Conservation (phyloP, 2,113 vertebrate species). For the Colossoma macropomum region DNA sequence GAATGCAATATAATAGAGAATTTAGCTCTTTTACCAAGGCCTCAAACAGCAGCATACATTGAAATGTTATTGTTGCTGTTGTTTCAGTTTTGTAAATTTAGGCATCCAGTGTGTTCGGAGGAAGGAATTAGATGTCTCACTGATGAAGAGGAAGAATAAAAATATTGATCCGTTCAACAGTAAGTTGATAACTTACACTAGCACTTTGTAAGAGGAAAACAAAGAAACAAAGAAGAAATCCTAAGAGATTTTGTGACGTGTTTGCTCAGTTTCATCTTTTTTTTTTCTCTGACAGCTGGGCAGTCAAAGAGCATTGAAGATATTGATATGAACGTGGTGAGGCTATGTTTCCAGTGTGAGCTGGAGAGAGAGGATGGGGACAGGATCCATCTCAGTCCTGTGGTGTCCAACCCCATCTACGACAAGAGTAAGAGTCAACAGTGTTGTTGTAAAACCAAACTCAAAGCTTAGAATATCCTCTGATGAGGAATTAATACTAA, state of each 20-base stretch:
- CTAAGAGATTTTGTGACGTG: background rate
- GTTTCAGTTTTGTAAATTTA: conserved; percentile 86
- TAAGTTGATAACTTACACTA: conserved; percentile 60
- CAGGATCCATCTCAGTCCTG: conserved; percentile 76
- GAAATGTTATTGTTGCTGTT: conserved; percentile 12
- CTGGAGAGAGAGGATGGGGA: conserved; percentile 79
- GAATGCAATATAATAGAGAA: background rate
- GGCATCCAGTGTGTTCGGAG: conserved; percentile 94
- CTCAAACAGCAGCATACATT: background rate
- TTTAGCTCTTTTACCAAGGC: background rate
- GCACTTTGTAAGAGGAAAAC: background rate
- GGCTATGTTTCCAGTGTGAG: conserved; percentile 91
- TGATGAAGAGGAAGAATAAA: conserved; percentile 84
- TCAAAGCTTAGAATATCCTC: background rate
- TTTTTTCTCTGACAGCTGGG: conserved; percentile 75
- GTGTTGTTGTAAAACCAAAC: background rate
- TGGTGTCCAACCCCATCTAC: conserved; percentile 89
- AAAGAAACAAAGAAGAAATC: too few species aligned
- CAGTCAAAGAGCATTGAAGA: conserved; percentile 92
- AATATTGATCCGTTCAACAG: conserved; percentile 92
- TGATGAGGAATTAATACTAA: background rate
- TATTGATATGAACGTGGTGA: conserved; percentile 94
- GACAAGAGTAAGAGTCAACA: conserved; percentile 87
- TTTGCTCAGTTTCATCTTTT: background rate
- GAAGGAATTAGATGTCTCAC: conserved; percentile 87